Base-by-base conservation (phyloP, 2,113 vertebrate genomes). In the Ageneiosus marmoratus region DNA sequence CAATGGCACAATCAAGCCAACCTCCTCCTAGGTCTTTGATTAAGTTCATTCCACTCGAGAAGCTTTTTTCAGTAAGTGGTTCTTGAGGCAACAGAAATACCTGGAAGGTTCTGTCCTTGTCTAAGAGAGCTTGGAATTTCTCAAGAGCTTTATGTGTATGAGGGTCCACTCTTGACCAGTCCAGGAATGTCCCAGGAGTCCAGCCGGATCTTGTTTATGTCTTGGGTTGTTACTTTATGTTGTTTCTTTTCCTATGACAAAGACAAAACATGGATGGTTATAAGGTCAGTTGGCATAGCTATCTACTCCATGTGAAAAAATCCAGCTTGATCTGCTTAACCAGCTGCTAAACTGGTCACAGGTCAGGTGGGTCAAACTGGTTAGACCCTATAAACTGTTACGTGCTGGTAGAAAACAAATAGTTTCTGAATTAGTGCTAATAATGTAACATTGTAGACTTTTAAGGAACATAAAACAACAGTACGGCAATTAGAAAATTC, bases 111-210 rank as follows among this genome's bases (percentile, higher is more conserved):
- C 79, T 86, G 80, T 87, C 85, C 84, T 51, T 34, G 75, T 91
- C 86, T 81, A 46, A 63, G 77, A 50, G 76, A 79, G 80, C 86
- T 80, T 84, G 85, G 77, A 90, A 90, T 89, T 92, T 89, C 84
- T 91, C 77, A 58, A 76, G 87, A 70, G 85, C 86, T 90, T 86
- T 76, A 86, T 88, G 90, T 89, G 86, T 91, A 89, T 88, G 87
- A 90, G 89, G 88, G 90, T 83, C 58, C 79, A 80, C 34, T 60
- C 46, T 83, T 70, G 60, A 82, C 51, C 34, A 44, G 58, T 79
- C 65, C 6, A 29, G 24, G 41, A 76, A 84, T 80, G 83, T 83
- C 69, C 73, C 76, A 85, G 76, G 83, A 85, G 58, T 84, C 58
- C 72, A 74, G 37, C 67, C 79, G 75, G 80, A 79, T 67, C 80